Conservation (phyloP, 2,888 invertebrate genomes). For the Volucella inanis region DNA sequence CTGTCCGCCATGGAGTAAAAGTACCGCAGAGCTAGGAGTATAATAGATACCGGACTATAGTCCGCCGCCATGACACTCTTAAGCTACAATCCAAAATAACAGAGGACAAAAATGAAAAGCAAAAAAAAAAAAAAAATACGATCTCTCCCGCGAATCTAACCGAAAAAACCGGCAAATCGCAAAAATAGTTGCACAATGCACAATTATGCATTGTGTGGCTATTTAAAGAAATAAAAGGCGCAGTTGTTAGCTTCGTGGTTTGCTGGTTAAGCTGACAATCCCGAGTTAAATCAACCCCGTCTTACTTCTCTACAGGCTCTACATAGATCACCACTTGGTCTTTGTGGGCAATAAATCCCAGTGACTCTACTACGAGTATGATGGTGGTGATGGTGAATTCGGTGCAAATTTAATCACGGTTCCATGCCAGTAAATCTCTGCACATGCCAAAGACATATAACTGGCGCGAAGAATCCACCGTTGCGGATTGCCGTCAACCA, state of each 20-base stretch:
- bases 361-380: slow-evolving; percentile 11
- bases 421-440: slow-evolving; percentile 72
- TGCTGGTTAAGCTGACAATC: slow-evolving; percentile 14
- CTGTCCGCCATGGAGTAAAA: slow-evolving; percentile 68
- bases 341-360: slow-evolving; percentile 52
- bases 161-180: slow-evolving; percentile 35
- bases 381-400: slow-evolving; percentile 69
- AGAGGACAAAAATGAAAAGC: slow-evolving; percentile 19
- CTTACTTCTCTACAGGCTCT: not conserved
- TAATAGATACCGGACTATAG: slow-evolving; percentile 25
- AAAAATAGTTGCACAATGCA: slow-evolving; percentile 72
- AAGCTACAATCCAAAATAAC: slow-evolving; percentile 3
- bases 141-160: slow-evolving; percentile 50
- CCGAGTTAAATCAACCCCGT: no score
- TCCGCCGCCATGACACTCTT: slow-evolving; percentile 23
- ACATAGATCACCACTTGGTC: not conserved
- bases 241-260: slow-evolving; percentile 45
- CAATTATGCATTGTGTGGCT: slow-evolving; percentile 71
- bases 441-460: slow-evolving; percentile 69
- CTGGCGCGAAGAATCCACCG: slow-evolving; percentile 12
- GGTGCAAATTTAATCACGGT: slow-evolving; percentile 73
- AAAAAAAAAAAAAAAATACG: slow-evolving; percentile 8
- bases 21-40: slow-evolving; percentile 43
- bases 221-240: slow-evolving; percentile 60
- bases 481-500: slow-evolving; percentile 62